Evolutionary conservation across 2,888 invertebrate species (phyloP), one percentile per base, ranked within the genome.

Genomic region (Dynastes maya): DNA sequence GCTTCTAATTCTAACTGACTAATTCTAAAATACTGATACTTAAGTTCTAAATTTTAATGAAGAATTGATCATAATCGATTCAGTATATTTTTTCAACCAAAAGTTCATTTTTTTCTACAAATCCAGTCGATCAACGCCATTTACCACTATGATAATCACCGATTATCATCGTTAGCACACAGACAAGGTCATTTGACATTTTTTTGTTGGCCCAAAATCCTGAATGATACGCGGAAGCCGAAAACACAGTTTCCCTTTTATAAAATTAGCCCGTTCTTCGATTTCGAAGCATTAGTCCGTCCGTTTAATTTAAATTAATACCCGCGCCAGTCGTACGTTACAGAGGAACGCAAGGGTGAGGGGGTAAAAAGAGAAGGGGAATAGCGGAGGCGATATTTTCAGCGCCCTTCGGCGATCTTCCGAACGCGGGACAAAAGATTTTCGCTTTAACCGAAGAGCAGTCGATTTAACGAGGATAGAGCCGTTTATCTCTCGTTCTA

Each of bases 221-320:
- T 11, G 8, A 55, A 55, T 55, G 55, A 55, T 55, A n/a, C 16
- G 16, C 55, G 11, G 45, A 55, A 40, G 32, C 6, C 65, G 13
- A 16, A 65, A 65, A 65, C 65, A 65, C 40, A 37, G 16, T 40
- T 65, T 65, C 40, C 65, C 65, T 65, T 65, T 65, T 65, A 45
- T 65, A 40, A 65, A 65, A 65, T 65, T 65, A 65, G 40, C 40
- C 5, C 65, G 65, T 65, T 37, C 65, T 65, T 65, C 65, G 65
- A 65, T 65, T 65, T 40, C 65, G 65, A 55, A 16, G 16, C 16
- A 55, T 16, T 16, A n/a, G 55, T 3, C 13, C 16, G 32, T 11
- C 65, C 16, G 45, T 37, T 37, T 65, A 65, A 65, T 65, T 65
- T 65, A 65, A 65, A 65, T 65, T 65, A 65, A 65, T 65, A 64